These are phyloP conservation scores for Vanessa atalanta DNA, from an alignment of 1,140 invertebrate species.

Conservation along the genomic window DNA sequence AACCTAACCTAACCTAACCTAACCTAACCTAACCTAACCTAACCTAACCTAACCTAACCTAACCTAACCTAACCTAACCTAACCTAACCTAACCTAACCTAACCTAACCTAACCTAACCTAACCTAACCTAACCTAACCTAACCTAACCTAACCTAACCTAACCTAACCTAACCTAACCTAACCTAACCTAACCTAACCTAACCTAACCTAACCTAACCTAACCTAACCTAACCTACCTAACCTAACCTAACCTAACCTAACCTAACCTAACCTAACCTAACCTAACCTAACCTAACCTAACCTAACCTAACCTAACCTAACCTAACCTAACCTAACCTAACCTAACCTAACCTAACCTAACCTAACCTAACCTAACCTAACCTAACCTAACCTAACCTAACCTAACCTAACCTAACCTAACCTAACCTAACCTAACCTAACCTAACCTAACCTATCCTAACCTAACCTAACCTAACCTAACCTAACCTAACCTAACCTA, in stretches of 20 bases:
- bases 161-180: constrained; percentile 29
- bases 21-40: constrained; percentile 24
- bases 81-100: constrained; percentile 24
- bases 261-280: constrained; percentile 29
- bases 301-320: constrained; percentile 22
- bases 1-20: constrained; percentile 23
- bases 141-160: constrained; percentile 34
- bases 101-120: too few relatives aligned
- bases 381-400: constrained; percentile 24
- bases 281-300: constrained; percentile 27
- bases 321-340: constrained; percentile 24
- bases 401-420: constrained; percentile 24
- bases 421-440: constrained; percentile 17
- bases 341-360: constrained; percentile 24
- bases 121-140: constrained; percentile 21
- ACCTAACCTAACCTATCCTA: too few relatives aligned
- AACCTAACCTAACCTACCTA: constrained; percentile 22
- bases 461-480: too few relatives aligned
- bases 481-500: too few relatives aligned
- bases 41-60: constrained; percentile 22
- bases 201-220: constrained; percentile 22
- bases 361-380: constrained; percentile 24
- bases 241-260: constrained; percentile 24
- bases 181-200: constrained; percentile 22
- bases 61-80: constrained; percentile 22